Base-by-base conservation (phyloP, 2,888 invertebrate genomes). In the Orthosia gothica region DNA sequence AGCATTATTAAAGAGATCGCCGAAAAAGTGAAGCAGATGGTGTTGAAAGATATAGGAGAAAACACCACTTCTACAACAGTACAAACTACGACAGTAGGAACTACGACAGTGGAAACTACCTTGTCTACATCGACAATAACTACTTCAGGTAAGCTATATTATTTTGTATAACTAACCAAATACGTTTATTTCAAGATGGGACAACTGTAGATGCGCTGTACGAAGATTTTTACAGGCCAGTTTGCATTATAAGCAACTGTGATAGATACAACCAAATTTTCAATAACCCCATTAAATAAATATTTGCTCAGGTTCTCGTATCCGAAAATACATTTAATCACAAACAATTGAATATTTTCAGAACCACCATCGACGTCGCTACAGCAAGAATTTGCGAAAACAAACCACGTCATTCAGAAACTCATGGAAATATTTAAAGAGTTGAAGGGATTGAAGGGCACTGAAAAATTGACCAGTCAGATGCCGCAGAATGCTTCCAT, bases 1-100 rank as follows among this genome's bases (percentile, higher is more conserved):
- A 86, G 89, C 68, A 69, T 93, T 12, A 90, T 95, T 15, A 91
- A 90, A 76, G 89, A 92, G 81, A 93, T 95, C 66, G 93, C 93
- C 54, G 91, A 94, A 72, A 92, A 87, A 70, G 91, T 95, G 0
- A 95, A 94, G 83, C 88, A 86, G 18, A 89, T 93, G 54, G 89
- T 95, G 12, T 84, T 95, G 54, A 91, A 89, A 65, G 94, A 95
- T 83, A 88, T 95, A 55, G 87, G 82, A 40, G 89, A 89, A 52
- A 87, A 89, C 26, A 87, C 62, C 16, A 58, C 57, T 49, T 77
- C 65, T 11, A 58, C 88, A 15, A 76, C 76, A 26, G 66, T 11
- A 13, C 50, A 49, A 18, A 77, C 73, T 18, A 64, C 66, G 32
- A 32, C 5, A 5, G 1, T 32, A 26, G 26, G 3, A 3, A 26